phyloP scores from a whole-genome alignment of 2,797 vertebrate species.

The Artibeus jamaicensis region DNA sequence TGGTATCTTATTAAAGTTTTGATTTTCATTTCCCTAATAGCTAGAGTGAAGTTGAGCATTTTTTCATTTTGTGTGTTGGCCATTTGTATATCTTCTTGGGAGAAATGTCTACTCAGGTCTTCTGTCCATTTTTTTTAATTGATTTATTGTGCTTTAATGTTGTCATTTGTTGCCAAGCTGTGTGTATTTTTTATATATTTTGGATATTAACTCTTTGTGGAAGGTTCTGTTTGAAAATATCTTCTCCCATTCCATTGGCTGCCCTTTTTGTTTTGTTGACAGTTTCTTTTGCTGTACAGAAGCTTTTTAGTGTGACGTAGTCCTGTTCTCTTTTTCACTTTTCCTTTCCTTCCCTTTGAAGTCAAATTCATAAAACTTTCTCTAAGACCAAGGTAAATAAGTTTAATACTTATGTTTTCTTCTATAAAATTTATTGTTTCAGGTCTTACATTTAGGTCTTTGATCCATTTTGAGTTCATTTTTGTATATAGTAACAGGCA shows the following conservation, averaged over 20 bases:
- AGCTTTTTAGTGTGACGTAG: neutral
- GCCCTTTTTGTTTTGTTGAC: neutral
- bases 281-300: neutral
- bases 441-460: neutral
- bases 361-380: neutral
- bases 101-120: neutral
- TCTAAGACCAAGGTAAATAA: neutral
- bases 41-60: neutral
- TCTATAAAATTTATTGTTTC: neutral
- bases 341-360: neutral
- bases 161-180: neutral
- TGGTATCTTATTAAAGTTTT: neutral
- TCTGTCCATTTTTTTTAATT: neutral
- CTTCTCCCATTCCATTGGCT: neutral
- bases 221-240: neutral
- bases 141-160: neutral
- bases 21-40: neutral
- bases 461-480: neutral
- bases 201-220: neutral
- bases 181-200: neutral
- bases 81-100: neutral
- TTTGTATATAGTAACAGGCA: neutral
- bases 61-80: neutral
- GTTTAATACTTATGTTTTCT: neutral
- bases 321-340: neutral